Evolutionary conservation across 2,797 vertebrate species (phyloP), one percentile per base, ranked within the genome.

Genomic region (Bufotes viridis): DNA sequence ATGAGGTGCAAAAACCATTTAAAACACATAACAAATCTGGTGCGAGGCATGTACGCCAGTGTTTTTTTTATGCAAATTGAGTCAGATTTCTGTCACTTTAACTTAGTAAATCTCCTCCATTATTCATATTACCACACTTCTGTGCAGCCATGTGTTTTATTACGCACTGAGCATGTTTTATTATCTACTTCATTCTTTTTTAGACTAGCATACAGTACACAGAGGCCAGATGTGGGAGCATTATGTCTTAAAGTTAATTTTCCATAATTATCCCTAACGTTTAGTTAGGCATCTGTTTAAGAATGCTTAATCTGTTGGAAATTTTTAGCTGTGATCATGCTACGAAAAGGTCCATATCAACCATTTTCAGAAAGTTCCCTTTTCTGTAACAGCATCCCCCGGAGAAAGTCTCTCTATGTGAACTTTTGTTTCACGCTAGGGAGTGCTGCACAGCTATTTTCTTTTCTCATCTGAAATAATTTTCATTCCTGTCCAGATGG

Each of bases 401-500:
- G 42, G 85, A 86, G 88, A 53, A 86, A 60, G 10, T 9, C 74
- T 83, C 78, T 81, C 17, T 18, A 20, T 15, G 14, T 81, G 70
- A 86, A 81, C 78, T 82, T 67, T 81, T 75, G 84, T 22, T 72
- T 80, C 55, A 72, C 74, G 11, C 75, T 60, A 58, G 81, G 87
- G 87, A 84, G 20, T 20, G 51, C 61, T 24, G 65, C 80, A 29
- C 29, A 63, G 42, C 34, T 12, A 84, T 63, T 75, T 85, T 51
- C 55, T 76, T 75, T 60, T 88, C 58, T 88, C 2, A 29, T 61
- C 85, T 84, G 72, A 90, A 91, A 89, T 51, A 26, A 84, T 90
- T 86, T 78, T 90, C 90, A 89, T 85, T 88, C 84, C 34, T 87
- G 91, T 90, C 90, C 91, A 92, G 91, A 90, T 91, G 90, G 92